Evolutionary conservation across 2,888 invertebrate species (phyloP).

Genomic region (Phytoseiulus persimilis): DNA sequence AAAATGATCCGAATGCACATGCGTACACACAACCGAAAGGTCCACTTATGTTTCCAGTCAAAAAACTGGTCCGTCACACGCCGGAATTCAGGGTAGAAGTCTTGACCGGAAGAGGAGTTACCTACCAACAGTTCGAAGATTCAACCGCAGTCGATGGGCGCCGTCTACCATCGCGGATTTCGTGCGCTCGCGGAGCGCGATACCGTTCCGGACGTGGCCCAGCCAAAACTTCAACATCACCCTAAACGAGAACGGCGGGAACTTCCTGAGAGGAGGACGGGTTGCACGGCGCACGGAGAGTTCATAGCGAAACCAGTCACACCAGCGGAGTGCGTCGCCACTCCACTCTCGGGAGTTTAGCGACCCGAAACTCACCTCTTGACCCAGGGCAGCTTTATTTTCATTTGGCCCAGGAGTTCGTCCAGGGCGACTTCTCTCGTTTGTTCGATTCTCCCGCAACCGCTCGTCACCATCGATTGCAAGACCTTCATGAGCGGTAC

Average conservation of each 20-base stretch:
- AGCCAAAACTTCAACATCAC: conserved; percentile 58
- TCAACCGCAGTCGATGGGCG: not conserved
- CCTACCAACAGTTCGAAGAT: conserved; percentile 10
- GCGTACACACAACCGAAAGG: no score
- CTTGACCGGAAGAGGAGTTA: no score
- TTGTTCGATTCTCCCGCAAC: conserved; percentile 16
- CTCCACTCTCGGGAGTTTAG: not conserved
- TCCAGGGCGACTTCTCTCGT: conserved; percentile 43
- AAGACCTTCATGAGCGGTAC: conserved; percentile 59
- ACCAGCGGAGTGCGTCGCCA: no score
- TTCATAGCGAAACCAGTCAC: no score
- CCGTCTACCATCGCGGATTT: conserved; percentile 53
- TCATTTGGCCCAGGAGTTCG: conserved; percentile 45
- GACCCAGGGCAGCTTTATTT: conserved; percentile 43
- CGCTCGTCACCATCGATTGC: conserved; percentile 52
- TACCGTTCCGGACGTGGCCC: conserved; percentile 58
- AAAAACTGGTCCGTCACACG: no score
- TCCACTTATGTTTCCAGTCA: no score
- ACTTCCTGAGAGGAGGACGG: no score
- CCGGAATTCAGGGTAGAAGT: no score
- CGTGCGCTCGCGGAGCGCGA: conserved; percentile 60
- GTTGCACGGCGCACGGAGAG: no score
- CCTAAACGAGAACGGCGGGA: conserved; percentile 53
- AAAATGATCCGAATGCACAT: no score
- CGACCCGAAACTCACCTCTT: conserved; percentile 37